Evolutionary conservation across 2,113 vertebrate species (phyloP).

Genomic region (Ginglymostoma cirratum): DNA sequence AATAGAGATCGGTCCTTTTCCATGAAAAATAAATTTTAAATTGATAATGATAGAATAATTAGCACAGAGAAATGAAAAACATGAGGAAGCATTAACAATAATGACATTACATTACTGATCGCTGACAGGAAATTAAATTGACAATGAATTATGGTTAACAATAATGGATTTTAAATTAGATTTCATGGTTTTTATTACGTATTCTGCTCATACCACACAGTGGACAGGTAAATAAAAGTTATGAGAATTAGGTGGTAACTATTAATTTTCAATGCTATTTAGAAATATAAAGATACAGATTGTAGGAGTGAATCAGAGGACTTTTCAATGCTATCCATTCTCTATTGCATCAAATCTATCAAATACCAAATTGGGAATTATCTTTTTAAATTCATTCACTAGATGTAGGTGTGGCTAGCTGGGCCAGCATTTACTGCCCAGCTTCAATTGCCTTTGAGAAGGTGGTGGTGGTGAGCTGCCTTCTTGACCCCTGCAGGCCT

Average conservation of each 20-base stretch:
- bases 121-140: constrained; percentile 1
- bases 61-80: not conserved
- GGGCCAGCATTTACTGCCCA: too few relatives aligned
- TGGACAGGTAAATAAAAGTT: not conserved
- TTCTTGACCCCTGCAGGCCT: too few relatives aligned
- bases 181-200: not conserved
- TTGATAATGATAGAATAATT: not conserved
- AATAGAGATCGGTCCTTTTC: not conserved
- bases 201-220: not conserved
- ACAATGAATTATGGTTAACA: not conserved
- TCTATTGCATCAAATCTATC: not conserved
- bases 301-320: not conserved
- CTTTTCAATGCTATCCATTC: not conserved
- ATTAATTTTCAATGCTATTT: not conserved
- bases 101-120: not conserved
- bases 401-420: too few relatives aligned
- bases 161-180: constrained; percentile 8
- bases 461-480: too few relatives aligned
- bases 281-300: not conserved
- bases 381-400: not conserved
- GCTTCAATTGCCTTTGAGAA: too few relatives aligned
- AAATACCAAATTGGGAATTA: not conserved
- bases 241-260: not conserved
- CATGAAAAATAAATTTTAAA: not conserved
- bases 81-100: not conserved